Base-by-base conservation (phyloP, 1,140 invertebrate genomes). In the Dendrolimus punctatus region DNA sequence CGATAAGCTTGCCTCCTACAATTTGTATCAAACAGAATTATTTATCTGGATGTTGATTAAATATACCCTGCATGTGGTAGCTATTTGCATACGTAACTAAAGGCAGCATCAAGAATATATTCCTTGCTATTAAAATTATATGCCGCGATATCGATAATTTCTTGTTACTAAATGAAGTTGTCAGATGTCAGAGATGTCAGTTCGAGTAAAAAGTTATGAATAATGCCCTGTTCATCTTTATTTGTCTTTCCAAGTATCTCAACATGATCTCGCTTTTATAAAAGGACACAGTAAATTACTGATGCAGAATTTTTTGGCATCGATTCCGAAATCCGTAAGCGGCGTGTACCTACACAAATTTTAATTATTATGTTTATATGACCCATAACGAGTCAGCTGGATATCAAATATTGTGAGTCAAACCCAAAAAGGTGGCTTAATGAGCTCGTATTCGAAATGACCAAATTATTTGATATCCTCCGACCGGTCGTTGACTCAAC, bases 401-500 rank as follows among this genome's bases (percentile, higher is more conserved):
- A 66, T 73, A 57, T 62, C 51, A 67, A 64, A 62, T 57, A 62
- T 67, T 66, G 71, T 69, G 73, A 70, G 51, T 68, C 67, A 71
- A 58, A 49, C 64, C 64, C 58, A 68, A 77, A 73, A 80, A 77
- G 66, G 64, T 68, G 55, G 67, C 63, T 51, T 80, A 80, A 83
- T 72, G 73, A 73, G 62, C 60, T 64, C 54, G 49, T 73, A 80
- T 73, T 73, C 68, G 70, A 77, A 79, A 73, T 71, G 68, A 71
- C 60, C 67, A 74, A 72, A 69, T 71, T 71, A 72, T 71, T 62
- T 47, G 60, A 65, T 53, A 62, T 72, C 64, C 53, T 63, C 46
- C 50, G 46, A 49, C 40, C 53, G 76, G 71, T 61, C 77, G 53
- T 57, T 71, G 75, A 78, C 73, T 62, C 60, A 49, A 42, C 23